A percentile compares a stretch with the other conserved stretches of the same genome.
These are phyloP conservation scores for Mesocentrotus franciscanus DNA, from an alignment of 53 echinoderm and acorn worm genomes.

Conservation along the genomic window DNA sequence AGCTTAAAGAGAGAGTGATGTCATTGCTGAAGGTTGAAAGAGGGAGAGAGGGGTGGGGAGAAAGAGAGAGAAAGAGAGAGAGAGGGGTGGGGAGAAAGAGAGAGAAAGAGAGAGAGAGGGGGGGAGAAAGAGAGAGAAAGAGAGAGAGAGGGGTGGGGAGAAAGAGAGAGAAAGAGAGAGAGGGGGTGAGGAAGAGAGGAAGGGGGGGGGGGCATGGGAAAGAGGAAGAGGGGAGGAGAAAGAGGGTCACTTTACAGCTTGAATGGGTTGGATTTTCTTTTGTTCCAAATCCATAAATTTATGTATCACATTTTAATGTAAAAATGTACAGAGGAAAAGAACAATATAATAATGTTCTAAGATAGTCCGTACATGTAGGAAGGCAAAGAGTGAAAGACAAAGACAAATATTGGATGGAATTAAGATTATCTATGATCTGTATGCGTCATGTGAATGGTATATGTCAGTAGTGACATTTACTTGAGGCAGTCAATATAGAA, in stretches of 20 bases:
- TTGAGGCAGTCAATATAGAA: neutral
- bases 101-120: neutral
- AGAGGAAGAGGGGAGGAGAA: neutral
- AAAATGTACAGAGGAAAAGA: no score
- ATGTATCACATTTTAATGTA: no score
- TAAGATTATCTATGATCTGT: neutral
- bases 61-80: neutral
- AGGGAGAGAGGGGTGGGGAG: no score
- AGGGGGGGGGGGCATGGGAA: neutral
- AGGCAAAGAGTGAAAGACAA: neutral
- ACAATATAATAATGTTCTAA: no score
- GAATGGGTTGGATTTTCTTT: no score
- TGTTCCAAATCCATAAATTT: no score
- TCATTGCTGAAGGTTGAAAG: no score
- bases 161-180: neutral
- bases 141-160: no score
- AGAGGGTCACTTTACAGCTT: neutral
- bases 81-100: neutral
- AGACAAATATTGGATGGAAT: neutral
- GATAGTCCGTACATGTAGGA: no score
- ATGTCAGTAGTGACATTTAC: neutral
- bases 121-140: neutral
- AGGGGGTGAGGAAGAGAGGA: neutral
- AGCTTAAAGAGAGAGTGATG: no score
- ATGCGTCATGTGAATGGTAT: neutral